Percentiles rank a stretch among this genome's conserved stretches.
These are phyloP conservation scores for Heliconius aoede DNA, from an alignment of 2,888 invertebrate genomes.

Conservation along the genomic window DNA sequence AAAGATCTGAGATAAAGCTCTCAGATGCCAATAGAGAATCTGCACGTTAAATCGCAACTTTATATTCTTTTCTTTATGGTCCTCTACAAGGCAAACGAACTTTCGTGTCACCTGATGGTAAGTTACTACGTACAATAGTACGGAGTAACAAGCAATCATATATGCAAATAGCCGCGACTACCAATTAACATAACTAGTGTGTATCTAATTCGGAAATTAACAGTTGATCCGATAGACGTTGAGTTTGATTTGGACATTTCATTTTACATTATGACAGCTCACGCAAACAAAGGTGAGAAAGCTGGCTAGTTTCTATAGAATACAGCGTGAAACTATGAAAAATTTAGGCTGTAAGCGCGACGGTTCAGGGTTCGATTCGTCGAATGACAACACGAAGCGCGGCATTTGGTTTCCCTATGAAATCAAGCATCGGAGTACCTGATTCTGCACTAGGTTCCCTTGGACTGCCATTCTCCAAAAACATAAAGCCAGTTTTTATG, in stretches of 20 bases:
- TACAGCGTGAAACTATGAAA: too few relatives aligned
- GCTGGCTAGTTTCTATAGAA: neutral
- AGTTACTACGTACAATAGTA: too few relatives aligned
- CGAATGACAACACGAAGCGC: too few relatives aligned
- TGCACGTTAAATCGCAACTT: conserved; percentile 31
- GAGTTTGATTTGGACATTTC: neutral
- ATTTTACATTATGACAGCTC: neutral
- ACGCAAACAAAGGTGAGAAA: neutral
- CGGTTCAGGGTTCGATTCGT: too few relatives aligned
- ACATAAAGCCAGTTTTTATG: neutral
- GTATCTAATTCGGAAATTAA: conserved; percentile 48
- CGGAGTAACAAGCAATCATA: conserved; percentile 37
- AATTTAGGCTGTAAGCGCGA: too few relatives aligned
- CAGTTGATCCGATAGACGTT: conserved; percentile 21
- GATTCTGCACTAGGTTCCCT: neutral
- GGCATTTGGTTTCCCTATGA: too few relatives aligned
- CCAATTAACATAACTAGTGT: conserved; percentile 53
- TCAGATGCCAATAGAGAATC: too few relatives aligned
- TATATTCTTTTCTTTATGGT: too few relatives aligned
- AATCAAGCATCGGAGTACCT: neutral
- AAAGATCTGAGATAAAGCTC: too few relatives aligned
- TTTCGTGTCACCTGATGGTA: too few relatives aligned
- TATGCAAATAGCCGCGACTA: conserved; percentile 49
- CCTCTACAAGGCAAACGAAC: too few relatives aligned
- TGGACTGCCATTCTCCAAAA: neutral